Evolutionary conservation across 2,797 vertebrate genomes (phyloP).

Genomic region (Scolopax bukidnonensis): DNA sequence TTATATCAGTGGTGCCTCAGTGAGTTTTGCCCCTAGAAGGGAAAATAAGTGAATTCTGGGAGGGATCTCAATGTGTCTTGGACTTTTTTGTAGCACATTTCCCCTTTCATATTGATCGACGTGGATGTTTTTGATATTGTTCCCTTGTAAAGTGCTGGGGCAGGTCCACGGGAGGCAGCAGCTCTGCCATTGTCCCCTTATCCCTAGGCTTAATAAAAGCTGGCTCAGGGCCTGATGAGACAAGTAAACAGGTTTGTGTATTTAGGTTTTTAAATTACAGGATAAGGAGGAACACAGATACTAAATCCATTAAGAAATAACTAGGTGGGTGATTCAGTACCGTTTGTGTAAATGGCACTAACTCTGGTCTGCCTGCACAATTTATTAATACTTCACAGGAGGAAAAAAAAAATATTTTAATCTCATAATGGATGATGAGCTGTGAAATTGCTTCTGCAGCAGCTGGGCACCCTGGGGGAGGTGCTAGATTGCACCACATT

Average conservation of each 20-base stretch:
- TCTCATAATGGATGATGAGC: conserved; percentile 72
- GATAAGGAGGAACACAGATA: conserved; percentile 48
- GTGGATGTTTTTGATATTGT: background rate
- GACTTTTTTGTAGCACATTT: background rate
- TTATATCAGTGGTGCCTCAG: conserved; percentile 35
- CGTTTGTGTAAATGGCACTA: conserved; percentile 68
- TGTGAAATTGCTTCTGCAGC: conserved; percentile 71
- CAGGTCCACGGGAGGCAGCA: background rate
- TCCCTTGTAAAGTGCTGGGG: background rate
- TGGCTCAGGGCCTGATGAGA: background rate
- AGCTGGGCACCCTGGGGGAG: conserved; percentile 71
- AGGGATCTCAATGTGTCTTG: background rate
- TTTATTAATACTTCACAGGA: conserved; percentile 73
- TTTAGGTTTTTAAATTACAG: conserved; percentile 59
- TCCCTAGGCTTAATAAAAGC: background rate
- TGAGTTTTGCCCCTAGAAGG: conserved; percentile 29
- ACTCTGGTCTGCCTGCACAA: conserved; percentile 62
- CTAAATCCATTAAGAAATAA: conserved; percentile 74
- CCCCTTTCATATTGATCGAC: background rate
- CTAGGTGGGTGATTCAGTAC: conserved; percentile 62
- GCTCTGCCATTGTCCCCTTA: background rate
- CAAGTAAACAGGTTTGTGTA: conserved; percentile 57
- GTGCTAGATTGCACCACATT: conserved; percentile 67
- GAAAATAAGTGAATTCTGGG: conserved; percentile 32
- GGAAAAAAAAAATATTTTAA: conserved; percentile 68